phyloP scores from a whole-genome alignment of 2,888 invertebrate species.

The Eledona agricola region DNA sequence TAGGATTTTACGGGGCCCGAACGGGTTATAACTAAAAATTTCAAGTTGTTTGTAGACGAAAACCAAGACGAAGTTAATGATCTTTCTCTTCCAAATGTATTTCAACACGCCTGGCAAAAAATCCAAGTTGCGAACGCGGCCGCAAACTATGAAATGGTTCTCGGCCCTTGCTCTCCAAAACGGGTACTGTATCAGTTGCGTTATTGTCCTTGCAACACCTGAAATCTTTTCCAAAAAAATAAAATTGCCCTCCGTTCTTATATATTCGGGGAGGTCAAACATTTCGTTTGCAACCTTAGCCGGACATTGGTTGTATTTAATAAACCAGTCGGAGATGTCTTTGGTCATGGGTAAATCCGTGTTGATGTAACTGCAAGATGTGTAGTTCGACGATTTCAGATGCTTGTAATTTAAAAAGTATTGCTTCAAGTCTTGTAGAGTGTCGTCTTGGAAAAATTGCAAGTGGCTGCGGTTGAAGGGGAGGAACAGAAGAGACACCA shows the following conservation, averaged over 20 bases:
- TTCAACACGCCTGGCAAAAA: constrained; percentile 6
- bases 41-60: constrained; percentile 19
- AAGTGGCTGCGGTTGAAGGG: constrained; percentile 2
- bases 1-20: no score
- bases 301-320: constrained; percentile 23
- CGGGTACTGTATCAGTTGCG: constrained; percentile 3
- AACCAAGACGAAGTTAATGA: constrained; percentile 26
- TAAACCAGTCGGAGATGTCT: constrained; percentile 18
- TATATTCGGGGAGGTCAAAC: constrained; percentile 6
- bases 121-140: not conserved
- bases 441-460: not conserved
- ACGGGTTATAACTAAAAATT: no score
- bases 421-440: constrained; percentile 3
- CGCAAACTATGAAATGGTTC: constrained; percentile 23
- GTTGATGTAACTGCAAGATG: constrained; percentile 25
- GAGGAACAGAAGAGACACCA: not conserved
- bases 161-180: constrained; percentile 19
- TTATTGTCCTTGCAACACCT: constrained; percentile 4
- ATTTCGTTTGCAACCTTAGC: constrained; percentile 1
- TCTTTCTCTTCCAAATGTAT: constrained; percentile 13
- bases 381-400: no score
- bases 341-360: constrained; percentile 8
- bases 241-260: constrained; percentile 12
- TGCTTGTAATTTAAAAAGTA: constrained; percentile 10
- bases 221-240: constrained; percentile 20